These are phyloP conservation scores for Mesoligia furuncula DNA, from an alignment of 2,888 invertebrate species.

Conservation along the genomic window DNA sequence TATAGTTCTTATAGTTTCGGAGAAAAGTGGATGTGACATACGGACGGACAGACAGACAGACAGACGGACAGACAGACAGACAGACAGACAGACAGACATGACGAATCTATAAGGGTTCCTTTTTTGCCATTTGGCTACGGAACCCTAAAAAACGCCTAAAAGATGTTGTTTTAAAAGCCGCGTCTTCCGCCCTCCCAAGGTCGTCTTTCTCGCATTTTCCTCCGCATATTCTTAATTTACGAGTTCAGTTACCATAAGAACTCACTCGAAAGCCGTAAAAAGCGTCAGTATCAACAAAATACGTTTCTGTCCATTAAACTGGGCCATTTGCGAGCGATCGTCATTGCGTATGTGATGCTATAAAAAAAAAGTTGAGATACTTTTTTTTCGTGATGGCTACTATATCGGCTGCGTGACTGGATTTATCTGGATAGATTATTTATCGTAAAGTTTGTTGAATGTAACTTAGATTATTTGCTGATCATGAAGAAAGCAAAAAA, in stretches of 20 bases:
- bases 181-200: constrained; percentile 52
- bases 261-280: constrained; percentile 71
- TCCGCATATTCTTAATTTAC: constrained; percentile 69
- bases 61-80: no score
- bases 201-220: constrained; percentile 57
- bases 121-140: no score
- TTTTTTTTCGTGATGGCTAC: constrained; percentile 44
- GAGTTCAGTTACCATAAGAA: constrained; percentile 67
- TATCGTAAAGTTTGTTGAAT: no score
- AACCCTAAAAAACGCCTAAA: constrained; percentile 41
- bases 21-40: no score
- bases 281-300: constrained; percentile 68
- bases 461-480: not conserved
- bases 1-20: no score
- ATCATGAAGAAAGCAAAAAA: not conserved
- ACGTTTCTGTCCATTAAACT: constrained; percentile 71
- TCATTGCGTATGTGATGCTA: constrained; percentile 70
- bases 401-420: constrained; percentile 9
- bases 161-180: constrained; percentile 58
- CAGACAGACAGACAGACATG: no score
- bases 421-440: constrained; percentile 6
- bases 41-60: no score
- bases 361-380: constrained; percentile 64
- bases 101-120: no score
- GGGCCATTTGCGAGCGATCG: constrained; percentile 65